Conservation (phyloP, 2,113 vertebrate genomes). For the Labeo catla region DNA sequence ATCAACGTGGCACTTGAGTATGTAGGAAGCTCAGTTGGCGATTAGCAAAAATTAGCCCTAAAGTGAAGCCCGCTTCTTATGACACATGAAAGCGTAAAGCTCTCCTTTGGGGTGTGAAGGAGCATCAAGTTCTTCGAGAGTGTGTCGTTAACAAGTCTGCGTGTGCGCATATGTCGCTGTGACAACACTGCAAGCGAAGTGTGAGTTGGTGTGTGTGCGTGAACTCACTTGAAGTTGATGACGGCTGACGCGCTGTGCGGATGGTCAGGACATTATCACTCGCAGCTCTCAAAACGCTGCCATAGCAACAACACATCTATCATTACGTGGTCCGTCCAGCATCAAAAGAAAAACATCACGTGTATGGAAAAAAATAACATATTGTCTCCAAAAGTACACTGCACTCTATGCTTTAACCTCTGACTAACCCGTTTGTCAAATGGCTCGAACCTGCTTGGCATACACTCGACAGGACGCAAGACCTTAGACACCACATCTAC, state of each 20-base stretch:
- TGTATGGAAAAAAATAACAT: slow-evolving; percentile 32
- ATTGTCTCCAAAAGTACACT: slow-evolving; percentile 6
- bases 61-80: background rate
- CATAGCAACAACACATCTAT: slow-evolving; percentile 44
- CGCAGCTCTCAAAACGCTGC: slow-evolving; percentile 25
- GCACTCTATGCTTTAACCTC: slow-evolving; percentile 3
- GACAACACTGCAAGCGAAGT: background rate
- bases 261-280: slow-evolving; percentile 38
- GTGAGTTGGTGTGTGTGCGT: background rate
- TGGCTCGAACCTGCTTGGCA: background rate
- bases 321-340: slow-evolving; percentile 28
- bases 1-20: slow-evolving; percentile 1
- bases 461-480: background rate
- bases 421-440: background rate
- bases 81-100: slow-evolving; percentile 19
- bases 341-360: slow-evolving; percentile 14
- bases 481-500: background rate
- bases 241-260: slow-evolving; percentile 16
- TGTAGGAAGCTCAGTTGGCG: background rate
- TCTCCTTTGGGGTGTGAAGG: slow-evolving; percentile 30
- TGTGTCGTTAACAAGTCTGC: slow-evolving; percentile 34
- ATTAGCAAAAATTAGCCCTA: slow-evolving; percentile 19
- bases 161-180: slow-evolving; percentile 6
- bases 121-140: slow-evolving; percentile 19
- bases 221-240: slow-evolving; percentile 40